A percentile compares a stretch with the other conserved stretches of the same genome.
phyloP scores from a whole-genome alignment of 2,113 vertebrate species.

The Thermophis baileyi region DNA sequence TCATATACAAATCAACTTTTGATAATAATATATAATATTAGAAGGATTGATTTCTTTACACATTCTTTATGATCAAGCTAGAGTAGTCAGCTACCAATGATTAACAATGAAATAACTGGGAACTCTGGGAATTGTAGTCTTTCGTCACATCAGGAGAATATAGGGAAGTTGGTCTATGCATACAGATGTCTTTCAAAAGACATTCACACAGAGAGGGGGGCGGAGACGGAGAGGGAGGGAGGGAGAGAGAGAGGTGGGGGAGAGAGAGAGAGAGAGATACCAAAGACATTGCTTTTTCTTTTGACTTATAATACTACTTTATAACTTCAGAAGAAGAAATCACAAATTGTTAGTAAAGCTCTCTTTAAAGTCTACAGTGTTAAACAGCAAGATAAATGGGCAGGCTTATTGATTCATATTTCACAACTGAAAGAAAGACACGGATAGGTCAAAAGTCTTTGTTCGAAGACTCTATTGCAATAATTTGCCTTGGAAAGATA shows the following conservation, averaged over 20 bases:
- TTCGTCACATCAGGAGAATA: not conserved
- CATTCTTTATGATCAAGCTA: too few relatives aligned
- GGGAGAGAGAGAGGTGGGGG: too few relatives aligned
- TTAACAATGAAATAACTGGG: not conserved
- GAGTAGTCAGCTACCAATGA: not conserved
- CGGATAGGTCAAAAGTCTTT: conserved; percentile 15
- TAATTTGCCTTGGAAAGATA: conserved; percentile 37
- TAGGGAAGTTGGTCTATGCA: not conserved
- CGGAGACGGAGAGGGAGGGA: too few relatives aligned
- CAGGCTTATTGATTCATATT: conserved; percentile 39
- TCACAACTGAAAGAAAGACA: conserved; percentile 2
- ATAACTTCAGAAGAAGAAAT: conserved; percentile 17
- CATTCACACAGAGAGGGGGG: not conserved
- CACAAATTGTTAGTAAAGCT: conserved; percentile 32
- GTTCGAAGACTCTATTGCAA: conserved; percentile 17
- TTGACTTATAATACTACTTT: not conserved
- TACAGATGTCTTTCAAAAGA: not conserved
- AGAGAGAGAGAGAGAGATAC: not conserved
- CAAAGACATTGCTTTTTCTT: not conserved
- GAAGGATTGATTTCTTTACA: not conserved
- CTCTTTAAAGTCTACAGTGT: conserved; percentile 17
- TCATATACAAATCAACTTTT: not conserved
- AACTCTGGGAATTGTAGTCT: not conserved
- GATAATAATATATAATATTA: not conserved
- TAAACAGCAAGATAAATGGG: conserved; percentile 33